Evolutionary conservation across 2,888 invertebrate species (phyloP).

Genomic region (Hydrotaea diabolus): DNA sequence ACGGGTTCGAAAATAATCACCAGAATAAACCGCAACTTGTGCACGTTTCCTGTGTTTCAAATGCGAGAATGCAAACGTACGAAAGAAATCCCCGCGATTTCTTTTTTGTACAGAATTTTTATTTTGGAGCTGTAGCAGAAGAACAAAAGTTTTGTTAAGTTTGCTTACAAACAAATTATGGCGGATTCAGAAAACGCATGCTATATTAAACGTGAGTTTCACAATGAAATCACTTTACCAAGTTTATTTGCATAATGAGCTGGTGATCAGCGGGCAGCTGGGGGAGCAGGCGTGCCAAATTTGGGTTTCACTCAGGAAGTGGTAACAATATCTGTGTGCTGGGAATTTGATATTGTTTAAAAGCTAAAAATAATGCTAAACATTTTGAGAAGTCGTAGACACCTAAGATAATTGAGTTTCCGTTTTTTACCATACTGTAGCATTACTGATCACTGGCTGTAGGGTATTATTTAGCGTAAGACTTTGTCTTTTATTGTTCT

Average conservation of each 20-base stretch:
- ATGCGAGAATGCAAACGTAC: background rate
- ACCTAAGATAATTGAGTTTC: no score
- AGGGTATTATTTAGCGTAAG: background rate
- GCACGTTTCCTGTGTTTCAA: slow-evolving; percentile 72
- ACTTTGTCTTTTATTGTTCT: slow-evolving; percentile 11
- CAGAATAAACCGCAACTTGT: slow-evolving; percentile 75
- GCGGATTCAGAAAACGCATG: background rate
- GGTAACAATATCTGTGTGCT: background rate
- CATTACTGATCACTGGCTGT: no score
- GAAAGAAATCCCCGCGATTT: background rate
- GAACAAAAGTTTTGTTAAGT: slow-evolving; percentile 10
- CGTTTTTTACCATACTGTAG: no score
- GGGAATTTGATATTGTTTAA: no score
- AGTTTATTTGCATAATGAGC: background rate
- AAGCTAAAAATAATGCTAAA: no score
- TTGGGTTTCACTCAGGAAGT: background rate
- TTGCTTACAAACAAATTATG: slow-evolving; percentile 1
- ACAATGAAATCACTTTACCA: background rate
- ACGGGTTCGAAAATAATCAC: slow-evolving; percentile 51
- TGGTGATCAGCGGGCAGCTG: background rate
- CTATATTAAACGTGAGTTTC: slow-evolving; percentile 5
- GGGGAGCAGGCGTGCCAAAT: background rate
- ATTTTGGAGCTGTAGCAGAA: background rate
- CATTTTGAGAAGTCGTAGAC: no score
- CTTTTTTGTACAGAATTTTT: background rate